Percentiles rank a stretch among this genome's conserved stretches.
phyloP scores from a whole-genome alignment of 1,140 invertebrate species.

The Drosophila aff. region DNA sequence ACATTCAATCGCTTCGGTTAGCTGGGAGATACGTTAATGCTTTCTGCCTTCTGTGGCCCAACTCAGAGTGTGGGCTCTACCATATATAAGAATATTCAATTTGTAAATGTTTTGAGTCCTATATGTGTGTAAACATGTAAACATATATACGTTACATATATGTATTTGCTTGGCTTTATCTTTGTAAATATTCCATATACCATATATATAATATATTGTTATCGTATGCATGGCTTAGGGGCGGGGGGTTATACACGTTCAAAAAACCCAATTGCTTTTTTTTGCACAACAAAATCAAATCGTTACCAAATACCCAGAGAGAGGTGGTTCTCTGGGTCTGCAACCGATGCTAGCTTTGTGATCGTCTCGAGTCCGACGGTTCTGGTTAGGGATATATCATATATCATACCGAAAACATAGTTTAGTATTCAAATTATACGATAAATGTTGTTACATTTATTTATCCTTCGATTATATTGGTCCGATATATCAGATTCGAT shows the following conservation, averaged over 20 bases:
- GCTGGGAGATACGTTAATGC: slow-evolving; percentile 56
- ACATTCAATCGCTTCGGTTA: slow-evolving; percentile 64
- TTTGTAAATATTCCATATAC: slow-evolving; percentile 70
- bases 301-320: slow-evolving; percentile 1
- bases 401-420: too few species aligned
- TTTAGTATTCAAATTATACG: not conserved
- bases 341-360: slow-evolving; percentile 42
- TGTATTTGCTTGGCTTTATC: slow-evolving; percentile 65
- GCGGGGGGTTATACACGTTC: slow-evolving; percentile 54
- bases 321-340: slow-evolving; percentile 3
- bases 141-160: slow-evolving; percentile 62
- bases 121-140: slow-evolving; percentile 55
- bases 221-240: slow-evolving; percentile 40
- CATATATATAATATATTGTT: slow-evolving; percentile 40
- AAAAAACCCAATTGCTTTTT: slow-evolving; percentile 70
- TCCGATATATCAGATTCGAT: not conserved
- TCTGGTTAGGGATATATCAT: slow-evolving; percentile 1
- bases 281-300: slow-evolving; percentile 59
- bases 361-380: slow-evolving; percentile 30
- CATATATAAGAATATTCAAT: slow-evolving; percentile 74
- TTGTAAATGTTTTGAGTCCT: slow-evolving; percentile 55
- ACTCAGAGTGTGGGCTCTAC: slow-evolving; percentile 18
- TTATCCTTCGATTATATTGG: not conserved
- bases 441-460: not conserved
- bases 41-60: slow-evolving; percentile 24